A percentile compares a stretch with the other conserved stretches of the same genome.
phyloP scores from a whole-genome alignment of 2,888 invertebrate genomes.

The Brachypalpus laphriformis region DNA sequence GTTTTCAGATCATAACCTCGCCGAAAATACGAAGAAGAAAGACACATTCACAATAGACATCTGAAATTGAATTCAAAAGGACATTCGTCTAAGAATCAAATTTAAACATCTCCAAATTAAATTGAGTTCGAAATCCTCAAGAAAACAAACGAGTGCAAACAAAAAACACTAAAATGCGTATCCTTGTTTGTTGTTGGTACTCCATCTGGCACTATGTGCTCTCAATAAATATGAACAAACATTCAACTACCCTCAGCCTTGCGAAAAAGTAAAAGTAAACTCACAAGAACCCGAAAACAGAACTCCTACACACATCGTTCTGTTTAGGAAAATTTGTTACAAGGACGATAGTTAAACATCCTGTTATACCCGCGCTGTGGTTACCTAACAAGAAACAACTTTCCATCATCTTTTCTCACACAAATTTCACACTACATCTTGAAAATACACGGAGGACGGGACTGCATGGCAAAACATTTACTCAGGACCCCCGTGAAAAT shows the following conservation, averaged over 20 bases:
- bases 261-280: slow-evolving; percentile 57
- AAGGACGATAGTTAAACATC: slow-evolving; percentile 61
- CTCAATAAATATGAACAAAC: slow-evolving; percentile 8
- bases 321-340: slow-evolving; percentile 5
- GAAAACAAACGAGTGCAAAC: background rate
- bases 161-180: background rate
- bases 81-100: no score
- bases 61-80: no score
- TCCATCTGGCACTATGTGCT: background rate
- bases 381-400: slow-evolving; percentile 60
- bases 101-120: no score
- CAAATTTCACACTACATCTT: slow-evolving; percentile 36
- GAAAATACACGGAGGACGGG: background rate
- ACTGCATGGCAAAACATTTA: slow-evolving; percentile 49
- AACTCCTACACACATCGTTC: slow-evolving; percentile 20
- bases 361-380: slow-evolving; percentile 30
- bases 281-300: background rate
- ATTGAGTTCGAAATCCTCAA: background rate
- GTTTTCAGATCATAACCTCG: no score
- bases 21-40: no score
- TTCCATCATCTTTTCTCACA: slow-evolving; percentile 15
- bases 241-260: background rate
- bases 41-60: no score
- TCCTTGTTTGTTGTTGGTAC: slow-evolving; percentile 10
- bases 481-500: slow-evolving; percentile 45